Evolutionary conservation across 2,888 invertebrate genomes (phyloP), one percentile per base, ranked within the genome.

Genomic region (Neoitamus cyanurus): DNA sequence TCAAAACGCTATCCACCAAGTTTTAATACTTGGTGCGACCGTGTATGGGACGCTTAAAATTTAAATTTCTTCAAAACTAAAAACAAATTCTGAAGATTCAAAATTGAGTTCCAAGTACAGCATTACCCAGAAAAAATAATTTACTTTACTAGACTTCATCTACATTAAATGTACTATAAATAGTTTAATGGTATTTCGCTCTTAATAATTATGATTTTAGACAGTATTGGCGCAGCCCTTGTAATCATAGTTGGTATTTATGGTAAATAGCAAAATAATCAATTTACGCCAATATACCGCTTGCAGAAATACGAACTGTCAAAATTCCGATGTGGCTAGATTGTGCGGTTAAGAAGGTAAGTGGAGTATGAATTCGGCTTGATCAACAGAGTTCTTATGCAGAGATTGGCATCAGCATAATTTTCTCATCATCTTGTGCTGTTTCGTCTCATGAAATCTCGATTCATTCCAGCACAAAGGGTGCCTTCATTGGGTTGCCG

Each of bases 371-470:
- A 36, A 73, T 73, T 73, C 36, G 37, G 20, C 20, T 36, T 20
- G 73, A 73, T 73, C 73, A 73, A 73, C 73, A 73, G 73, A 73
- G 34, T 73, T 73, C 36, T 73, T 73, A 58, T 58, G 58, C 58
- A 77, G 46, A 77, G 77, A 77, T 77, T 46, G 77, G 42, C 42
- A 46, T 77, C 77, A 77, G 77, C 77, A 77, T 77, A 77, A 77
- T 77, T 77, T 77, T 46, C 77, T 77, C 77, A 77, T 77, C 42
- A 42, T 77, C 77, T 77, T 37, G 25, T 77, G 77, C 77, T 77
- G 77, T 77, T 77, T 77, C 46, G 42, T 46, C n/a, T 36, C 77
- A 77, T 77, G 37, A 77, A 77, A 77, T 77, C 77, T 28, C 77
- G 42, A 77, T 77, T 77, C 77, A 77, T 77, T 20, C 25, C 46